Evolutionary conservation across 2,797 vertebrate species (phyloP), one percentile per base, ranked within the genome.

Genomic region (Dipus sagitta): DNA sequence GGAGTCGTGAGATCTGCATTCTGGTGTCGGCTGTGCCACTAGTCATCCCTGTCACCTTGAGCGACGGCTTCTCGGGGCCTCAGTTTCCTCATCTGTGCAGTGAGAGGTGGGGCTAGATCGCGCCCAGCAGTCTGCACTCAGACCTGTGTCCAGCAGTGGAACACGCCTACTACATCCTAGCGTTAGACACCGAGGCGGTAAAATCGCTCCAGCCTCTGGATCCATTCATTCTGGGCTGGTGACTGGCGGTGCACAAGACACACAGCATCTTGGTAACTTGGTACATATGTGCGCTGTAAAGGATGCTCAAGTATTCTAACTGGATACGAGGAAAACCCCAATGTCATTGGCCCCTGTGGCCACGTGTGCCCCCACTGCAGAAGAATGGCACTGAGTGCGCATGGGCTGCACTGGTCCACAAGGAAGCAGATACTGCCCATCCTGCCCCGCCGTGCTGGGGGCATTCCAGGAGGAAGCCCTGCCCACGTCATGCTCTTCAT

Each of bases 231-330:
- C 58, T 28, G 11, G 34, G 74, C 79, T 67, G 78, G 3, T 32
- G 70, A 81, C 30, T 78, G 71, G 86, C 67, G 67, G 76, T 88
- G 23, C 82, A 90, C n/a, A 34, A n/a, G 87, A 47, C 65, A 89
- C 93, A 95, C 80, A 87, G 90, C 90, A 88, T 88, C 71, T 90
- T 90, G 90, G 92, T 78, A 87, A 13, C 60, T 62, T 62, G 88
- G 90, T 65, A 1, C 38, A 71, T 2, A 24, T 47, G 28, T 32
- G 92, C 42, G 67, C 72, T 88, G 26, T 92, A n/a, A 93, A 83
- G 42, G 58, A 74, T 21, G 30, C 80, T 11, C 10, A 76, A 67
- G 38, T 58, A 3, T 58, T 79, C 68, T 4, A n/a, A 6, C 58
- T 75, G 62, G 74, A 74, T 26, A 42, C 60, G 26, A 17, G 38